Evolutionary conservation across 2,113 vertebrate species (phyloP), one percentile per base, ranked within the genome.

Genomic region (Machaerirhynchus nigripectus): DNA sequence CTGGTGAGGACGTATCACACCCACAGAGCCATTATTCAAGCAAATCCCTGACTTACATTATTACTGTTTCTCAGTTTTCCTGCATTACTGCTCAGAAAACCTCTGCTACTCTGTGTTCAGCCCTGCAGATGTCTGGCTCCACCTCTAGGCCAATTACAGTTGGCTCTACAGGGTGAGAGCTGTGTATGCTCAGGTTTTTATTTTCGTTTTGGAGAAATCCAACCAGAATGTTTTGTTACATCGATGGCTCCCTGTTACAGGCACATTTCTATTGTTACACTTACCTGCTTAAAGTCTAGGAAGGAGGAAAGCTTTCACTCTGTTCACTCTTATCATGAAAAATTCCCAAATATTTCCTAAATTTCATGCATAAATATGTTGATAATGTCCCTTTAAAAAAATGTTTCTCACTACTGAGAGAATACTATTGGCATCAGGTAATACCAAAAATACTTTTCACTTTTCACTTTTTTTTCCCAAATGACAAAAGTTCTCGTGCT

Each of bases 61-160:
- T 42, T 22, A 6, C 17, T 53, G 1, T 39, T 73, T 26, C 35
- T 33, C 31, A 42, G 30, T 86, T 88, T 83, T 70, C 79, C 68
- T 47, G 56, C 15, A 3, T 31, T 74, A 22, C 4, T 77, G 64
- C 73, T 97, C 87, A 91, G 60, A 24, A 89, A 67, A 67, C 6
- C 0, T 52, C 5, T 13, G 2, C 22, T 90, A 15, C 69, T 75
- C 73, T 6, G 64, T 47, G 71, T 60, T 93, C 49, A 92, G 85
- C 93, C 90, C 88, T 87, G 86, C 56, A 96, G 96, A 90, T 6
- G 57, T 69, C 88, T 95, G 90, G 95, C 93, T 97, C 95, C 95
- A 96, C 88, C 95, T 96, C 95, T 92, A 95, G 95, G 95, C 35
- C 47, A 92, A 20, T 9, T 40, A 27, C 55, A 59, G 80, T 7